A percentile compares a stretch with the other conserved stretches of the same genome.
Conservation (phyloP, 1,140 invertebrate species). For the Drosophila triauraria region DNA sequence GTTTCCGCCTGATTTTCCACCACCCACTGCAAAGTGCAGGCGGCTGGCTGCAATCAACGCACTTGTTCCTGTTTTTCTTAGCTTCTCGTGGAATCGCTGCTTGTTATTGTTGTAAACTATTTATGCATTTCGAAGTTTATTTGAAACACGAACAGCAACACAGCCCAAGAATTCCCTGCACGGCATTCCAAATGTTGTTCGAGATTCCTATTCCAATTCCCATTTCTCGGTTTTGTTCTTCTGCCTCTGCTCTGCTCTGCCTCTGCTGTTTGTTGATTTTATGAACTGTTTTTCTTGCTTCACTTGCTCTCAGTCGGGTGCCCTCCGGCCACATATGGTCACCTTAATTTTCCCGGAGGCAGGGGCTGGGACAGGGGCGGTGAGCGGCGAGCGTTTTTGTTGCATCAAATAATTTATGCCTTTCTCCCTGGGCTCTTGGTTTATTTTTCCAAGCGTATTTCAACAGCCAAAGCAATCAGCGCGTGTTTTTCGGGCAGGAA, state of each 20-base stretch:
- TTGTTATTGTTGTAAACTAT: constrained; percentile 83
- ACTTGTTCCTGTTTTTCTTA: constrained; percentile 76
- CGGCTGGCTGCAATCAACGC: constrained; percentile 73
- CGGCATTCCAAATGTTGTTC: constrained; percentile 62
- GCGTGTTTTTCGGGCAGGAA: constrained; percentile 69
- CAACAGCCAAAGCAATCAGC: constrained; percentile 80
- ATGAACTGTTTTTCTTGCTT: constrained; percentile 82
- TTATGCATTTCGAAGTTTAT: constrained; percentile 83
- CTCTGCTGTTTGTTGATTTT: constrained; percentile 78
- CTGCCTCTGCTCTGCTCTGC: neutral
- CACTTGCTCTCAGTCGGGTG: constrained; percentile 73
- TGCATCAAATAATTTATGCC: constrained; percentile 79
- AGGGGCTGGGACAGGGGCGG: neutral
- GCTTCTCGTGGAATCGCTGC: constrained; percentile 34
- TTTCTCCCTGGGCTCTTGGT: constrained; percentile 75
- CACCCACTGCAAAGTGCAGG: constrained; percentile 49
- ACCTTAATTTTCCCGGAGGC: constrained; percentile 67
- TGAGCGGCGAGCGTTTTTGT: constrained; percentile 17
- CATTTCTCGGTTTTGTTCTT: constrained; percentile 22
- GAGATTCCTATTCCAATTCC: constrained; percentile 37
- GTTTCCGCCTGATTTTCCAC: constrained; percentile 22
- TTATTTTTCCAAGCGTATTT: constrained; percentile 82
- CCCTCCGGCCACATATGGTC: constrained; percentile 81
- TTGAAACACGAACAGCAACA: constrained; percentile 69
- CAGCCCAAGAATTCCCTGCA: constrained; percentile 48